These are phyloP conservation scores for Gasterosteus nipponicus DNA, from an alignment of 2,113 vertebrate genomes.

Conservation along the genomic window DNA sequence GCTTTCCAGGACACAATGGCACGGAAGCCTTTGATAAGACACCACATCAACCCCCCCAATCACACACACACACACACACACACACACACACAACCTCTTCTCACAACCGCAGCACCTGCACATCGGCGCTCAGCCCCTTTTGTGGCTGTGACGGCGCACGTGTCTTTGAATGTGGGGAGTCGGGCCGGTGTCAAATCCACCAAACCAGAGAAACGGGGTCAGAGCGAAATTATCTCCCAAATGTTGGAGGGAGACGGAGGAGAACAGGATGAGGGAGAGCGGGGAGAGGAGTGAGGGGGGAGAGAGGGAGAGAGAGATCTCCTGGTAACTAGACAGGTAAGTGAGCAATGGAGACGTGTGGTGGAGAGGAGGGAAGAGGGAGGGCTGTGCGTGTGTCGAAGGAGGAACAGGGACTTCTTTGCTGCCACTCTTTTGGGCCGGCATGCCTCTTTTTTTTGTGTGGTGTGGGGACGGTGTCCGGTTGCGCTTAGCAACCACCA, in stretches of 20 bases:
- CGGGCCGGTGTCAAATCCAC: conserved; percentile 29
- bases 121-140: conserved; percentile 22
- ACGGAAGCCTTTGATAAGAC: conserved; percentile 34
- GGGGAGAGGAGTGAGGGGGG: not conserved
- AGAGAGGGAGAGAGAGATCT: not conserved
- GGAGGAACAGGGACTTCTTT: not conserved
- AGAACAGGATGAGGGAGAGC: conserved; percentile 24
- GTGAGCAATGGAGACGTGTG: not conserved
- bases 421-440: not conserved
- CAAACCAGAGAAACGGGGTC: conserved; percentile 60
- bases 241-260: conserved; percentile 46
- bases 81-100: not conserved
- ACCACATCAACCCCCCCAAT: not conserved
- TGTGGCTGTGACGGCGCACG: conserved; percentile 37
- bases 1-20: conserved; percentile 47
- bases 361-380: conserved; percentile 3
- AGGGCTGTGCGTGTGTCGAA: not conserved
- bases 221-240: conserved; percentile 66
- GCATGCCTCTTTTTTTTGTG: not conserved
- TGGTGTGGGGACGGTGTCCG: not conserved
- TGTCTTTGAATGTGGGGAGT: conserved; percentile 57
- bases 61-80: too few relatives aligned
- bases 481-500: not conserved
- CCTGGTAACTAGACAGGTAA: conserved; percentile 1
- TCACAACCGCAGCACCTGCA: not conserved